Evolutionary conservation across 1,140 invertebrate genomes (phyloP).

Genomic region (Lordiphosa clarofinis): DNA sequence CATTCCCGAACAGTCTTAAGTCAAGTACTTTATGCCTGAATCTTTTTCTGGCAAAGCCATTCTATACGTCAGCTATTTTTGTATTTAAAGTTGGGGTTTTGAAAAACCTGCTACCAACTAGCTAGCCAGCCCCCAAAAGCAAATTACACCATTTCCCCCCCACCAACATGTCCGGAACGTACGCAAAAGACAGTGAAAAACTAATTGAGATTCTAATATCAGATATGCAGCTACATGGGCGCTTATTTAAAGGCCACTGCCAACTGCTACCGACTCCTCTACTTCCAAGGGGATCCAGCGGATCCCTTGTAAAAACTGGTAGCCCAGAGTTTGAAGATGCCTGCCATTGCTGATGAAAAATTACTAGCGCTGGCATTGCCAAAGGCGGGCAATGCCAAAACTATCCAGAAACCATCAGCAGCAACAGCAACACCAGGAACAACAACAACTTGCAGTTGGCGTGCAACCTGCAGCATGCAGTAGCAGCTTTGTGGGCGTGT

Average conservation of each 20-base stretch:
- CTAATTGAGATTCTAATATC: conserved; percentile 77
- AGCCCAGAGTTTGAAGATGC: conserved; percentile 60
- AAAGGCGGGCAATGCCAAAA: conserved; percentile 51
- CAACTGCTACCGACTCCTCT: conserved; percentile 11
- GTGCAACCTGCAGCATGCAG: conserved; percentile 38
- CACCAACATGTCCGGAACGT: conserved; percentile 29
- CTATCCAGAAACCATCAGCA: conserved; percentile 15
- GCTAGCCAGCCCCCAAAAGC: conserved; percentile 33
- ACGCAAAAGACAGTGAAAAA: conserved; percentile 65
- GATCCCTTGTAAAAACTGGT: conserved; percentile 38
- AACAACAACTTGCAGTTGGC: conserved; percentile 45
- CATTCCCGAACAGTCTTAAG: no score
- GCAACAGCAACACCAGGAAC: conserved; percentile 13
- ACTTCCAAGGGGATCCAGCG: conserved; percentile 16
- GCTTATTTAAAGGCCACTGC: conserved; percentile 41
- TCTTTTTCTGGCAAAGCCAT: no score
- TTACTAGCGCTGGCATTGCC: conserved; percentile 66
- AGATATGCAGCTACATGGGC: conserved; percentile 62
- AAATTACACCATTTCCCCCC: conserved; percentile 40
- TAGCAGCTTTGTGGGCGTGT: conserved; percentile 51
- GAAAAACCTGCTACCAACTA: neutral
- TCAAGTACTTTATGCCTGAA: no score
- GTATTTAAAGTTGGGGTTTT: no score
- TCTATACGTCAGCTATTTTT: no score
- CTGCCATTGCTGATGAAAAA: conserved; percentile 65